Percentiles rank a stretch among this genome's conserved stretches.
These are phyloP conservation scores for Ischnura elegans DNA, from an alignment of 2,888 invertebrate species.

Conservation along the genomic window DNA sequence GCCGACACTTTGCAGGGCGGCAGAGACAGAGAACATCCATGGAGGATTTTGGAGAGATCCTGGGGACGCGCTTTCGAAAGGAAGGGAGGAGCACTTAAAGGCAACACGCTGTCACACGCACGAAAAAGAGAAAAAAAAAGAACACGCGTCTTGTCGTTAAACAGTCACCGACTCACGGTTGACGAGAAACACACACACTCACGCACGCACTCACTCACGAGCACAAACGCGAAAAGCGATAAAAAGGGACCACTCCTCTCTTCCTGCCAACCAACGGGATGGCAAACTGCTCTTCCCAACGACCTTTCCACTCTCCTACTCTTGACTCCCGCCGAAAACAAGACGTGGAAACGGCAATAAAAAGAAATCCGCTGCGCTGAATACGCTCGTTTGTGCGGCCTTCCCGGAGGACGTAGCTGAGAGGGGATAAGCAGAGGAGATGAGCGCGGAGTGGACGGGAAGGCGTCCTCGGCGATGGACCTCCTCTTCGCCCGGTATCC, in stretches of 20 bases:
- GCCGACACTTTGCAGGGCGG: background rate
- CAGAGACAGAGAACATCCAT: background rate
- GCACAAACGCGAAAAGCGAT: background rate
- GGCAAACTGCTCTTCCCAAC: background rate
- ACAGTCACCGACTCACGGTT: background rate
- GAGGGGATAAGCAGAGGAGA: background rate
- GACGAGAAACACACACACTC: background rate
- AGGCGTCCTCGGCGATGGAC: background rate
- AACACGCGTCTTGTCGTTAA: no score
- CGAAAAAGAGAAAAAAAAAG: background rate
- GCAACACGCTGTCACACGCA: background rate
- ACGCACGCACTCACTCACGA: background rate
- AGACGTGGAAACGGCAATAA: background rate
- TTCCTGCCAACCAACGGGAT: background rate
- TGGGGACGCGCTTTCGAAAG: background rate
- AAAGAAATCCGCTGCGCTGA: background rate
- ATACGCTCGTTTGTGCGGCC: conserved; percentile 13
- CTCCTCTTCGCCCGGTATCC: background rate
- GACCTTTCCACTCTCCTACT: background rate
- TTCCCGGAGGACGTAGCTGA: background rate
- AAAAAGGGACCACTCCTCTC: conserved; percentile 6
- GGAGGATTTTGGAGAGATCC: no score
- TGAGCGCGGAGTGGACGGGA: background rate
- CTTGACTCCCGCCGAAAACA: background rate
- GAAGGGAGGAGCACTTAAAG: background rate